Conservation (phyloP, 2,888 invertebrate genomes). For the Amphiduros pacificus region DNA sequence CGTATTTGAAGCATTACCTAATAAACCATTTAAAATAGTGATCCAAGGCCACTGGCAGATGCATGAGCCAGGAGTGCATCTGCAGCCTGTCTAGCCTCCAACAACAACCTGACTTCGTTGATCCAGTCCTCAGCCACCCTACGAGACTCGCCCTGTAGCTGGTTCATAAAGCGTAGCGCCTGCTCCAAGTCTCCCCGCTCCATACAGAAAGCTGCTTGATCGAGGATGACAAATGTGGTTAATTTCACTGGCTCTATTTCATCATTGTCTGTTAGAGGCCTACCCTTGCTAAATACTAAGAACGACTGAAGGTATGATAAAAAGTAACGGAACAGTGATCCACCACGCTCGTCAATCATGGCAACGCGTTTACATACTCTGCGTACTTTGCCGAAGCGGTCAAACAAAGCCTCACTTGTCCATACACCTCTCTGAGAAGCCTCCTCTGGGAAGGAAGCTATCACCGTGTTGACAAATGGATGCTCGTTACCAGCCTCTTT, state of each 20-base stretch:
- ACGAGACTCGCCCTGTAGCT: constrained; percentile 85
- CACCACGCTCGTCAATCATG: constrained; percentile 83
- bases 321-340: constrained; percentile 72
- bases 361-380: constrained; percentile 81
- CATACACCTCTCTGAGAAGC: constrained; percentile 81
- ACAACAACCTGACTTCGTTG: constrained; percentile 75
- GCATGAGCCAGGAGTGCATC: constrained; percentile 77
- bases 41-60: constrained; percentile 52
- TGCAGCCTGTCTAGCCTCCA: constrained; percentile 90
- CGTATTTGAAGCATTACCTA: too few relatives aligned
- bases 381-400: constrained; percentile 72
- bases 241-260: constrained; percentile 58
- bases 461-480: constrained; percentile 76
- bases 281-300: constrained; percentile 65
- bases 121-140: constrained; percentile 85
- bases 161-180: constrained; percentile 80
- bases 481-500: constrained; percentile 63
- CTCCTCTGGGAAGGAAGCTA: constrained; percentile 77
- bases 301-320: constrained; percentile 89
- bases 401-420: constrained; percentile 82
- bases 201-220: constrained; percentile 81
- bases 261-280: constrained; percentile 56
- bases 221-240: constrained; percentile 85
- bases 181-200: constrained; percentile 83
- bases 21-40: constrained; percentile 50